Percentiles rank a stretch among this genome's conserved stretches.
Evolutionary conservation across 2,797 vertebrate species (phyloP).

Genomic region (Sebastes minor): DNA sequence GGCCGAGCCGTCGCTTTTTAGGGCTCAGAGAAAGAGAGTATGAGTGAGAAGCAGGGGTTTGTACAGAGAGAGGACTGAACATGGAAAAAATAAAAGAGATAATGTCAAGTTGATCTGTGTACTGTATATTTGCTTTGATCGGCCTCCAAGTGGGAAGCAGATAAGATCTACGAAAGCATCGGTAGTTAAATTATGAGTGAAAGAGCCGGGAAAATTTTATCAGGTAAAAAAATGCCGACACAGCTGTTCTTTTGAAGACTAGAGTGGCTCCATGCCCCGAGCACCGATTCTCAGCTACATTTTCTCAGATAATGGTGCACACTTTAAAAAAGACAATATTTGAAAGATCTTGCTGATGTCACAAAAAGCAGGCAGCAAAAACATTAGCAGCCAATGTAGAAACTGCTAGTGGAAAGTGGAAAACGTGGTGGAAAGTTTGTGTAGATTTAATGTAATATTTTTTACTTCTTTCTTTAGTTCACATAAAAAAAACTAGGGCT

Average conservation of each 20-base stretch:
- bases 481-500: neutral
- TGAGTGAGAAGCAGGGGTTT: constrained; percentile 31
- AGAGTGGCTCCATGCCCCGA: neutral
- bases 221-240: neutral
- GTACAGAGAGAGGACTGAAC: constrained; percentile 17
- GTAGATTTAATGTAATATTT: neutral
- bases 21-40: constrained; percentile 45
- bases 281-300: neutral
- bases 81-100: neutral
- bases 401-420: no score
- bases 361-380: neutral
- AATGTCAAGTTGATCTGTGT: neutral
- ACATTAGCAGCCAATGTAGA: neutral
- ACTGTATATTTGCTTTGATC: neutral
- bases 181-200: neutral
- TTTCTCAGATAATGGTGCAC: neutral
- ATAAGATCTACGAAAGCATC: constrained; percentile 1
- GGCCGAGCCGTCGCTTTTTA: constrained; percentile 61
- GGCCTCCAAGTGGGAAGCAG: neutral
- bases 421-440: neutral
- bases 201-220: neutral
- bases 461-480: neutral
- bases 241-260: neutral
- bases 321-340: neutral
- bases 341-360: neutral